Evolutionary conservation across 1,140 invertebrate species (phyloP).

Genomic region (Leptinotarsa texana): DNA sequence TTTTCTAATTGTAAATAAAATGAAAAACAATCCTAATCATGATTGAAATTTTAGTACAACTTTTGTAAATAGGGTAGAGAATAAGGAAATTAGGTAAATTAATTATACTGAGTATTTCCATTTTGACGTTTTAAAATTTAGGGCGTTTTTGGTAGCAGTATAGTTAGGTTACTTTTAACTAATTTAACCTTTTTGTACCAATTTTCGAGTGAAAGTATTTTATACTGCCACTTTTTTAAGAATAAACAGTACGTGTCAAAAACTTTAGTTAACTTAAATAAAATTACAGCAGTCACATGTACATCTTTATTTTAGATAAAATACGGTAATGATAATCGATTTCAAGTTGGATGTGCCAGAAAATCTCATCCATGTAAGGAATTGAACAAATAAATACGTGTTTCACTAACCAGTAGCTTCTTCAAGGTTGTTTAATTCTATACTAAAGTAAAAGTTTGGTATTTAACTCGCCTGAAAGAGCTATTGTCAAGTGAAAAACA

Average conservation of each 20-base stretch:
- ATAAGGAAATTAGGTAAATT: slow-evolving; percentile 40
- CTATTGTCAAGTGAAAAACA: too few species aligned
- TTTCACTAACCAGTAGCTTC: too few species aligned
- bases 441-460: too few species aligned
- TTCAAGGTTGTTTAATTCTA: too few species aligned
- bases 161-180: slow-evolving; percentile 28
- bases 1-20: slow-evolving; percentile 24
- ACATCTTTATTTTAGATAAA: too few species aligned
- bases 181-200: slow-evolving; percentile 25
- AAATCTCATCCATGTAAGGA: too few species aligned
- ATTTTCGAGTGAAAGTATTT: slow-evolving; percentile 26
- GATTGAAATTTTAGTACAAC: slow-evolving; percentile 37
- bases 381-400: too few species aligned
- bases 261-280: slow-evolving; percentile 17
- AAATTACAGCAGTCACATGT: slow-evolving; percentile 1
- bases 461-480: too few species aligned
- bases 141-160: slow-evolving; percentile 28
- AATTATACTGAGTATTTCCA: slow-evolving; percentile 38
- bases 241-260: slow-evolving; percentile 18
- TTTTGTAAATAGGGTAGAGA: slow-evolving; percentile 39
- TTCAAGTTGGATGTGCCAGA: too few species aligned
- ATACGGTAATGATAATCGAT: too few species aligned
- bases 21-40: slow-evolving; percentile 9
- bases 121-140: slow-evolving; percentile 30
- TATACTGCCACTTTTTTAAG: slow-evolving; percentile 29